Base-by-base conservation (phyloP, 1,140 invertebrate genomes). In the Melanaphis sacchari region DNA sequence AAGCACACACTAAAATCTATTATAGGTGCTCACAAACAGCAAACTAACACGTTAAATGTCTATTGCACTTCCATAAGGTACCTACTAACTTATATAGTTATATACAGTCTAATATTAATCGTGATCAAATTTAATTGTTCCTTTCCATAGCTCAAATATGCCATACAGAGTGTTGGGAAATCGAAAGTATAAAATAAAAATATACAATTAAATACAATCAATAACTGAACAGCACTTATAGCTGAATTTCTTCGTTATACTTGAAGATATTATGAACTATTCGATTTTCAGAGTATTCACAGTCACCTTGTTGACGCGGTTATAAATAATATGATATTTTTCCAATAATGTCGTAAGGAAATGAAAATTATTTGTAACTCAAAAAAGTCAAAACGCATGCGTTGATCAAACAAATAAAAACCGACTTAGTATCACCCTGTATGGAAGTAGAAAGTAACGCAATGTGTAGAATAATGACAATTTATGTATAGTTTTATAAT, bases 51-150 rank as follows among this genome's bases (percentile, higher is more conserved):
- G 43, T 89, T 49, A 36, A 89, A 89, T 49, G 49, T n/a, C 41
- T 36, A 88, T 88, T 52, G 43, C 85, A 88, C 85, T 88, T 49
- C n/a, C 40, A 40, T 76, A n/a, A 76, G 40, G 31, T n/a, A 89
- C 46, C 36, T 15, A 49, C 43, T 49, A 85, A 89, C n/a, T 3
- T 7, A 9, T 52, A 8, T 38, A 89, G 21, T 3, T 7, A 9
- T 52, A 8, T 38, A 89, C 7, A 24, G 46, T 36, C 6, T 52
- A 52, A 89, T 89, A 38, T 89, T 89, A 36, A 49, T 88, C 18
- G n/a, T 49, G 31, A 52, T 52, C 46, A 5, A 52, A 89, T 9
- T 46, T 5, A 5, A 43, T 85, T 43, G 82, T 85, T 87, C 0
- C 46, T 9, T 46, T 5, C 31, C 43, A 88, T 36, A 88, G 85